Evolutionary conservation across 2,113 vertebrate genomes (phyloP), one percentile per base, ranked within the genome.

Genomic region (Anguilla japonica): DNA sequence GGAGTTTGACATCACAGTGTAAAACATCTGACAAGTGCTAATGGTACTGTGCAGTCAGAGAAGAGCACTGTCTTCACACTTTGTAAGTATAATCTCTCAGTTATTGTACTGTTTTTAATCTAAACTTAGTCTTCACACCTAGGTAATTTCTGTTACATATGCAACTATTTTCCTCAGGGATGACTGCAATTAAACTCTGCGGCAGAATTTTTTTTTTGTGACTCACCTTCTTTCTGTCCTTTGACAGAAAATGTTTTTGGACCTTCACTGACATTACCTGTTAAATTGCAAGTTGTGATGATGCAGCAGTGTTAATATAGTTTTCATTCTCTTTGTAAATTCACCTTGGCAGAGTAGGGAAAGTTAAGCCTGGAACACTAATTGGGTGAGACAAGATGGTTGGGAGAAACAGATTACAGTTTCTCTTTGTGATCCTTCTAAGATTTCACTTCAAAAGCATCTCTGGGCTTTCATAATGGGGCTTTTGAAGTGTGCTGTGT

Each of bases 391-490:
- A 56, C 81, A 83, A 53, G 20, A 53, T 29, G 46, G 26, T 83
- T 39, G 40, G 11, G 71, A 43, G 78, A 85, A 53, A 57, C 53
- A 81, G 78, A 60, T 53, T 80, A 78, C 39, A 40, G 43, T 80
- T 85, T 50, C 75, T 80, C 34, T 46, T 75, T 75, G 71, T 75
- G 13, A 75, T 75, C 18, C 50, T n/a, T 81, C 20, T 80, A 57
- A 80, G 20, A 41, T 60, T 80, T 80, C 78, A 34, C 75, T 80
- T 81, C 75, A 81, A 85, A 81, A 78, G 81, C 81, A 43, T 83
- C 81, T 83, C n/a, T 53, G 81, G n/a, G 43, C n/a, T 29, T 29
- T 56, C 46, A 29, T 39, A 41, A 50, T 80, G 78, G 84, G 78
- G 53, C 53, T 57, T 22, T n/a, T 80, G 78, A 60, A 80, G 78